Evolutionary conservation across 2,113 vertebrate species (phyloP).

Genomic region (Ondatra zibethicus): DNA sequence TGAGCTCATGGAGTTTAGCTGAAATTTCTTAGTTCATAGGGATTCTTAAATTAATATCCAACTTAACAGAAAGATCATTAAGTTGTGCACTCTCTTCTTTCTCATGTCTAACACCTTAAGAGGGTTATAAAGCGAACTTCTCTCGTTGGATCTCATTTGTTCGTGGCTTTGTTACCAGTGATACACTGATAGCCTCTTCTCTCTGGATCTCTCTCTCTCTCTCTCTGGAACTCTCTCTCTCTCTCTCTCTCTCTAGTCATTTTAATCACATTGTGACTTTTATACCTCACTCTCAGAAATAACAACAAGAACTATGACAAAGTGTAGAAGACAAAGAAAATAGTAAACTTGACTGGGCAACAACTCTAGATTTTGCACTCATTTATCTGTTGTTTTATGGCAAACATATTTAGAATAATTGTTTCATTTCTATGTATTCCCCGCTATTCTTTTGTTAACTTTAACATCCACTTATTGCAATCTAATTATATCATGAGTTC

Average conservation of each 20-base stretch:
- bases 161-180: not conserved
- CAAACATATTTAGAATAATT: not conserved
- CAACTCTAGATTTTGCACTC: not conserved
- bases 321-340: not conserved
- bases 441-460: not conserved
- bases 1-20: not conserved
- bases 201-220: not conserved
- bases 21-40: slow-evolving; percentile 11
- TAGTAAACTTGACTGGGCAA: not conserved
- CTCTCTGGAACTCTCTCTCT: not conserved
- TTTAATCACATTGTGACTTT: not conserved
- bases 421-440: not conserved
- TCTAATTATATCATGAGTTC: not conserved
- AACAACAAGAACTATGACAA: not conserved
- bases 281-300: not conserved
- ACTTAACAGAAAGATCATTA: not conserved
- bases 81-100: not conserved
- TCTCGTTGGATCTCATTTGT: not conserved
- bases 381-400: not conserved
- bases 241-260: not conserved
- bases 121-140: fast-evolving
- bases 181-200: not conserved
- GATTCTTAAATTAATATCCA: slow-evolving; percentile 50
- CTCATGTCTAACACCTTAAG: not conserved
- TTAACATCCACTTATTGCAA: not conserved